Percentiles rank a stretch among this genome's conserved stretches.
These are phyloP conservation scores for Enchytraeus crypticus DNA, from an alignment of 2,888 invertebrate genomes.

Conservation along the genomic window DNA sequence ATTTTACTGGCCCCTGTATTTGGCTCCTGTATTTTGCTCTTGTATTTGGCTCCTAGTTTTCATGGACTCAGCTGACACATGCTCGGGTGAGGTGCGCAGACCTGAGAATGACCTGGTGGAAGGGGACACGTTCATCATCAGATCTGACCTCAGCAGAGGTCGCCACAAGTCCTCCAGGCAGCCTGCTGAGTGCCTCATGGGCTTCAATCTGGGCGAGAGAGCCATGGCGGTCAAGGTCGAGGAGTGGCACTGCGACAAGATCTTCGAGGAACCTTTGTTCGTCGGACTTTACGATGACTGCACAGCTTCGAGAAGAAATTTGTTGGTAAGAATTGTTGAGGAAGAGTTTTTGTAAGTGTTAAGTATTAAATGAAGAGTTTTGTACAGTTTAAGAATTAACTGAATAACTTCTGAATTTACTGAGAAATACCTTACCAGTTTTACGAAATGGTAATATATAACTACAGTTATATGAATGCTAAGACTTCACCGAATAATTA, in stretches of 20 bases:
- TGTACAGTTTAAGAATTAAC: too few species aligned
- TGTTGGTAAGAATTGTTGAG: conserved; percentile 25
- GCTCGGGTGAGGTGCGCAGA: conserved; percentile 6
- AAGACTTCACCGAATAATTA: too few species aligned
- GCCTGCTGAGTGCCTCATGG: conserved; percentile 23
- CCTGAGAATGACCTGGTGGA: conserved; percentile 23
- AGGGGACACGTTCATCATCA: conserved; percentile 21
- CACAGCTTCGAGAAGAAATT: conserved; percentile 13
- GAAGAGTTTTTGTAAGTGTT: too few species aligned
- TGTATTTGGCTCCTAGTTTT: conserved; percentile 14
- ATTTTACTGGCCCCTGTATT: too few species aligned
- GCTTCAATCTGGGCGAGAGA: conserved; percentile 25
- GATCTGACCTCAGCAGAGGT: conserved; percentile 20
- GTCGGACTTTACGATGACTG: conserved; percentile 25
- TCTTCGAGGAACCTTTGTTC: conserved; percentile 14
- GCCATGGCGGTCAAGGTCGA: conserved; percentile 17
- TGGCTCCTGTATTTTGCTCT: too few species aligned
- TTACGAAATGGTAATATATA: too few species aligned
- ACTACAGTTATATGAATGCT: too few species aligned
- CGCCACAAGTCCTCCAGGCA: conserved; percentile 9
- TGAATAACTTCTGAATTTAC: too few species aligned
- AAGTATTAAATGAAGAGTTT: too few species aligned
- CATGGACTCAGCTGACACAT: conserved; percentile 16
- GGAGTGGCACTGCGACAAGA: conserved; percentile 22
- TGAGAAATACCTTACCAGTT: too few species aligned